Conservation (phyloP, 2,797 vertebrate species). For the Heterohyrax brucei region DNA sequence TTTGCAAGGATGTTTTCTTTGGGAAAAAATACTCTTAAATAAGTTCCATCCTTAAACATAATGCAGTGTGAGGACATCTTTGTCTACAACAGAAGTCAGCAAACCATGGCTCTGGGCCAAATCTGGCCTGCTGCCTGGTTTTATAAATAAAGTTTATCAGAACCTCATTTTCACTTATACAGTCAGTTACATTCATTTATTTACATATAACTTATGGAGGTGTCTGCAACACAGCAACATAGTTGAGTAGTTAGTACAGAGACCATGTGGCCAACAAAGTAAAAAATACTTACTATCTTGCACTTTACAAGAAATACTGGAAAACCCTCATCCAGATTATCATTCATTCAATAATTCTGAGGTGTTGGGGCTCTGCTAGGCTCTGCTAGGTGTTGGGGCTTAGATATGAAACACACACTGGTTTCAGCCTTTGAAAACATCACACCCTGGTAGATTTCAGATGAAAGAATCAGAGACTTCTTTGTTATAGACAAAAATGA, state of each 20-base stretch:
- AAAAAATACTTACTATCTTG: not conserved
- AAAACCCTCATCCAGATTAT: not conserved
- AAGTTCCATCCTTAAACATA: not conserved
- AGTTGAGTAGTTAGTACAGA: not conserved
- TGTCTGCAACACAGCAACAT: not conserved
- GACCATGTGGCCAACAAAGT: not conserved
- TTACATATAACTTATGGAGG: not conserved
- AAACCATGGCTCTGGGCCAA: not conserved
- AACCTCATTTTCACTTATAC: not conserved
- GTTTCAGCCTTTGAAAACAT: not conserved
- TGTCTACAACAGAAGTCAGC: not conserved
- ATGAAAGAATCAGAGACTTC: not conserved
- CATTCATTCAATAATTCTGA: not conserved
- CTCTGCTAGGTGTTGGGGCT: not conserved
- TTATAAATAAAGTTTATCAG: slow-evolving; percentile 68
- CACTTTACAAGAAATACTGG: not conserved
- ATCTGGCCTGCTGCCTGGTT: not conserved
- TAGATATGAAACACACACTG: not conserved
- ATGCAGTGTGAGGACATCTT: not conserved
- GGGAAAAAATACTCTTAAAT: slow-evolving; percentile 14
- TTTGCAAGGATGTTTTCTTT: not conserved
- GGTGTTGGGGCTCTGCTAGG: no score
- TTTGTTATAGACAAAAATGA: slow-evolving; percentile 32
- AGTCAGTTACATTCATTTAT: not conserved
- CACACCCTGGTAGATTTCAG: not conserved